phyloP scores from a whole-genome alignment of 2,797 vertebrate species.

The Arnoldichthys spilopterus region DNA sequence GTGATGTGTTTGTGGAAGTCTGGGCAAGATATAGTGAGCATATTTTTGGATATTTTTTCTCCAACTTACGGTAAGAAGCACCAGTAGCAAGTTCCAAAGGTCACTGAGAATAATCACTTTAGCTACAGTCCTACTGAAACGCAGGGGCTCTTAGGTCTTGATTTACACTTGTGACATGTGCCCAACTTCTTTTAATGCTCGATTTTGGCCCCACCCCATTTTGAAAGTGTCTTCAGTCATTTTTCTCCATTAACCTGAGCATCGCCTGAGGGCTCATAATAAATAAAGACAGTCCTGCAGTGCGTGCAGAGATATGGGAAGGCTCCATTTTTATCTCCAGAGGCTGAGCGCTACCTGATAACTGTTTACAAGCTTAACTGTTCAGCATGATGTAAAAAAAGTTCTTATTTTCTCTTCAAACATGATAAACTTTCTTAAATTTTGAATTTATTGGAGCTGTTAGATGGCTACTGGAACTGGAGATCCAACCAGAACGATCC shows the following conservation, averaged over 20 bases:
- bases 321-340: not conserved
- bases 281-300: not conserved
- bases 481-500: no score
- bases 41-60: constrained; percentile 19
- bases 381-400: not conserved
- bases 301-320: not conserved
- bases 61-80: constrained; percentile 18
- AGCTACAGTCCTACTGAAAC: not conserved
- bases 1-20: constrained; percentile 12
- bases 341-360: not conserved
- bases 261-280: not conserved
- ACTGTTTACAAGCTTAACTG: not conserved
- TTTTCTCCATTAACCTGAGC: not conserved
- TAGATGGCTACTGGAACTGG: no score
- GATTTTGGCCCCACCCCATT: not conserved
- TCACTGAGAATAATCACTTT: not conserved
- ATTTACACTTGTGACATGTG: no score
- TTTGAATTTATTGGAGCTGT: no score
- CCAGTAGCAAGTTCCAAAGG: not conserved
- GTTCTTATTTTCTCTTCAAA: not conserved
- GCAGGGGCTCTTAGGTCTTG: not conserved
- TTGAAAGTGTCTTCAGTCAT: not conserved
- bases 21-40: not conserved
- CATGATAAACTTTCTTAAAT: no score
- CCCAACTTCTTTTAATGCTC: not conserved